Evolutionary conservation across 2,888 invertebrate species (phyloP).

Genomic region (Sussaba pulchella): DNA sequence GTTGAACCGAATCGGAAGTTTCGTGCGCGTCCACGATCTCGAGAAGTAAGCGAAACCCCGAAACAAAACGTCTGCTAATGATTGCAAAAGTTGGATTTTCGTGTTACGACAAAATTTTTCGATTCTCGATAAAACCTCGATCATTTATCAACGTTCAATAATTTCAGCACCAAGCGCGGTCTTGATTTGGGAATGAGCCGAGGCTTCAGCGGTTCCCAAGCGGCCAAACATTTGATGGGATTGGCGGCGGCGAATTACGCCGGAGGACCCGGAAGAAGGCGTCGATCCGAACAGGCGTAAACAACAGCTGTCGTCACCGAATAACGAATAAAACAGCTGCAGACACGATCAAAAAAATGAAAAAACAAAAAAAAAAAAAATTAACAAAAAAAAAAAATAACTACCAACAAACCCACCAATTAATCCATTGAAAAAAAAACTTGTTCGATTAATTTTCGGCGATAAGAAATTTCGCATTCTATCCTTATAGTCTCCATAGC

Average conservation of each 20-base stretch:
- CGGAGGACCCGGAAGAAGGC: conserved; percentile 94
- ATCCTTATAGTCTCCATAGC: conserved; percentile 20
- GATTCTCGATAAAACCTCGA: background rate
- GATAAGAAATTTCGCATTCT: background rate
- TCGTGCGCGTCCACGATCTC: conserved; percentile 91
- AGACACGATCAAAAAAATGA: conserved; percentile 5
- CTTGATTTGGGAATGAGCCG: conserved; percentile 94
- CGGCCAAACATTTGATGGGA: conserved; percentile 96
- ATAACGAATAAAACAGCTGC: conserved; percentile 43
- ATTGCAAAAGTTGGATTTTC: no score
- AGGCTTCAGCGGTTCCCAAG: conserved; percentile 95
- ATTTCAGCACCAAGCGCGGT: conserved; percentile 92
- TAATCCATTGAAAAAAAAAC: background rate
- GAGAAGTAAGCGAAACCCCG: conserved; percentile 88
- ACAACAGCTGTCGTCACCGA: conserved; percentile 45
- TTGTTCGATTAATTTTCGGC: conserved; percentile 11
- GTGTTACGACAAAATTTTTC: no score
- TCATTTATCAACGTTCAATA: conserved; percentile 32
- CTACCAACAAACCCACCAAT: background rate
- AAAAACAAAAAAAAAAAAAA: background rate
- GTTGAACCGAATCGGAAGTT: conserved; percentile 89
- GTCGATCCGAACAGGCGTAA: conserved; percentile 86
- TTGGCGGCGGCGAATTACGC: conserved; percentile 95
- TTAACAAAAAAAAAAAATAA: background rate
- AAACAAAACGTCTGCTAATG: no score